Base-by-base conservation (phyloP, 2,888 invertebrate species). In the Torymus texanus region DNA sequence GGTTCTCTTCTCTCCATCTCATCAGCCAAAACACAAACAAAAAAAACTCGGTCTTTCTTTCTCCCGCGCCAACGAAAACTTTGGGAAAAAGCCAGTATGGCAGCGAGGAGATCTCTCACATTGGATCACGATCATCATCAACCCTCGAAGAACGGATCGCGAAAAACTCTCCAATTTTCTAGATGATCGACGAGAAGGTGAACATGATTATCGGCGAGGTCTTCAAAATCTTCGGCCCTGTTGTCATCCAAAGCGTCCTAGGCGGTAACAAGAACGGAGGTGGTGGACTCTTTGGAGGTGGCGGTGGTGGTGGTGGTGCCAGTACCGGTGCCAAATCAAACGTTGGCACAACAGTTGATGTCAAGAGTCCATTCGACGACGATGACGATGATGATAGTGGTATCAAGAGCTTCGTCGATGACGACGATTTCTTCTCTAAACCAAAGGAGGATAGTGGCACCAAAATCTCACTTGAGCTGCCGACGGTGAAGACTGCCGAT, bases 151-250 rank as follows among this genome's bases (percentile, higher is more conserved):
- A 41, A 71, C 3, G 50, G 16, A 59, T 5, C 62, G 61, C 74
- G 29, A 74, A 62, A 62, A 50, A 59, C 59, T 70, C n/a, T 75
- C 41, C 41, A 41, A 41, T 62, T 79, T 82, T 82, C 63, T 92
- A 93, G 95, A 94, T 95, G 88, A 92, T 95, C 91, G 95, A 95
- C 92, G 92, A 93, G 91, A 94, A 94, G 90, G 94, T 95, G 90
- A 95, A 95, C 92, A 92, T 93, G 91, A 92, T 95, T 88, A 94
- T 94, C 83, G 92, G 94, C 89, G 92, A 93, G 90, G 91, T 96
- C 87, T 93, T 96, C 91, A 93, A 95, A 87, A 92, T 94, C 82
- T 93, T 96, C 88, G 96, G 96, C 67, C 94, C 96, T 59, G 92
- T 94, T 80, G 91, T 96, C 84, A 92, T 95, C 83, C 92, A 93